These are phyloP conservation scores for Agrotis ipsilon DNA, from an alignment of 2,888 invertebrate species.

Conservation along the genomic window DNA sequence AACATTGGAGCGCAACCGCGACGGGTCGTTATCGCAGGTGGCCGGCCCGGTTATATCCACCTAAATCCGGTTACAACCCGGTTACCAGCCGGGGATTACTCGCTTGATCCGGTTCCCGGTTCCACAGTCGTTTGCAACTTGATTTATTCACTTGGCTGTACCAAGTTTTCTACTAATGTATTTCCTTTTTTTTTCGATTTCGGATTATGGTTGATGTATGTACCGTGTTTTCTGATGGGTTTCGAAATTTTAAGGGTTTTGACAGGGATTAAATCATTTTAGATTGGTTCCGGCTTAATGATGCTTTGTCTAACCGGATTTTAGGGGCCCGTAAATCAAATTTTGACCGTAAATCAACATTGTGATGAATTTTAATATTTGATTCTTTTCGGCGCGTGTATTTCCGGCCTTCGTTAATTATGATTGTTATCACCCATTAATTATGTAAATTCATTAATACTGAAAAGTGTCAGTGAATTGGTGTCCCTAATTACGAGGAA, in stretches of 20 bases:
- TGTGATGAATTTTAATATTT: slow-evolving; percentile 43
- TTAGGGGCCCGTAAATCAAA: slow-evolving; percentile 35
- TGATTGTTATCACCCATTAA: slow-evolving; percentile 1
- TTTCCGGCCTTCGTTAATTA: slow-evolving; percentile 12
- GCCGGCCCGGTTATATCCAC: slow-evolving; percentile 80
- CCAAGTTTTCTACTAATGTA: slow-evolving; percentile 66
- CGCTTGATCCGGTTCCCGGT: slow-evolving; percentile 83
- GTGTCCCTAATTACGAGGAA: neutral
- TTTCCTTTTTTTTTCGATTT: slow-evolving; percentile 50
- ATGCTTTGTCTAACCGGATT: slow-evolving; percentile 43
- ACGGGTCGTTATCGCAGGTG: slow-evolving; percentile 88
- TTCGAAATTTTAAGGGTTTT: slow-evolving; percentile 35
- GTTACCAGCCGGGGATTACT: slow-evolving; percentile 87
- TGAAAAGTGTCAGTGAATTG: neutral
- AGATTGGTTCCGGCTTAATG: slow-evolving; percentile 48
- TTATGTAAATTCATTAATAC: slow-evolving; percentile 23
- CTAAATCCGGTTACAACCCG: slow-evolving; percentile 82
- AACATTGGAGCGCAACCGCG: slow-evolving; percentile 63
- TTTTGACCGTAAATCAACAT: slow-evolving; percentile 29
- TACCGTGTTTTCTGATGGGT: slow-evolving; percentile 49
- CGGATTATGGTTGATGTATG: slow-evolving; percentile 52
- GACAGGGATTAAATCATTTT: slow-evolving; percentile 52
- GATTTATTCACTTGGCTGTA: slow-evolving; percentile 83
- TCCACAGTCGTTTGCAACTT: slow-evolving; percentile 83
- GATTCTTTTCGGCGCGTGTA: slow-evolving; percentile 7